Evolutionary conservation across 37 sponge, comb jelly and placozoan genomes (phyloP), one percentile per base, ranked within the genome.

Genomic region (Ephydatia muelleri): DNA sequence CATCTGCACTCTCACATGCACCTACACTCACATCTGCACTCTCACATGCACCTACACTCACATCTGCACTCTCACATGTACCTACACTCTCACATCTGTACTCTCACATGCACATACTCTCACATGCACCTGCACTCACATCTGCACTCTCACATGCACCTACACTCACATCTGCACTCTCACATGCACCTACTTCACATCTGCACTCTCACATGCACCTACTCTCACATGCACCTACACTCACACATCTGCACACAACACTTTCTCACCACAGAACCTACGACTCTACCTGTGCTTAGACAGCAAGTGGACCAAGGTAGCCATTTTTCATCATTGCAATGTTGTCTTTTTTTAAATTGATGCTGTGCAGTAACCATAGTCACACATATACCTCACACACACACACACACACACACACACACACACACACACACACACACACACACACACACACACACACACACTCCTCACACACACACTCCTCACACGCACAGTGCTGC

Each of bases 271-370:
- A 29, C 77, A 84, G 79, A 86, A 86, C 67, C 33, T 86, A 1
- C 66, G 21, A 21, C 67, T 86, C 23, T 86, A 86, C 80, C 73
- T 79, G 80, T 74, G 73, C 39, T 74, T 86, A 29, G 87, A 81
- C 49, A 87, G 76, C 70, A 81, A 81, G 66, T 67, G 66, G 76
- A 26, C 43, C n/a, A 81, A 81, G 82, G 75, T 43, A 43, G 6
- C 26, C 31, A 72, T 3, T 3, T 28, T 19, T 8, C 70, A 68
- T 29, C 29, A 30, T 5, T 11, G 9, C 70, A 5, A 68, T 11
- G 5, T 68, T 11, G 12, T 30, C 70, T 11, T 68, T 68, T 6
- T 68, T 11, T 6, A 68, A 3, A 3, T 11, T 6, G 3, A 4
- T 43, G 6, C 47, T 43, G 6, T 43, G 47, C 47, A 4, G n/a